Evolutionary conservation across 2,797 vertebrate genomes (phyloP).

Genomic region (Anguilla obscura): DNA sequence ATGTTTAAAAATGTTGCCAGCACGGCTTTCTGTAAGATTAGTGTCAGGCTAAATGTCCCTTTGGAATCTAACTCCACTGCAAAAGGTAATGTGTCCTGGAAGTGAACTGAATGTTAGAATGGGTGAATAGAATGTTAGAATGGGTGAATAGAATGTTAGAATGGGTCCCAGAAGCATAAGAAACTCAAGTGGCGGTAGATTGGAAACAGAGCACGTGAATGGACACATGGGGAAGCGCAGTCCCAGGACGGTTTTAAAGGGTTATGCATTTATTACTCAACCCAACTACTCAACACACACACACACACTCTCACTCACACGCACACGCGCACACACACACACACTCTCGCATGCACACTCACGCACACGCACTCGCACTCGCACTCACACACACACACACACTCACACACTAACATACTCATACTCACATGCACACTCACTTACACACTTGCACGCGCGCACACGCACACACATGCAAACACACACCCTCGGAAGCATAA

Average conservation of each 20-base stretch:
- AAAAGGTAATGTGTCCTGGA: not conserved
- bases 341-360: too few relatives aligned
- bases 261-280: not conserved
- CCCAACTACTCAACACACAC: not conserved
- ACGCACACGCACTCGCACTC: not conserved
- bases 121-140: too few relatives aligned
- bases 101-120: not conserved
- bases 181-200: not conserved
- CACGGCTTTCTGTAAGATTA: slow-evolving; percentile 31
- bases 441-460: not conserved
- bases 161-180: not conserved
- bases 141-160: too few relatives aligned
- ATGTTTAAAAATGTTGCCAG: not conserved
- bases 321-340: not conserved
- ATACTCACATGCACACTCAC: not conserved
- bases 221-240: not conserved
- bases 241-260: not conserved
- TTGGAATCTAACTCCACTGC: not conserved
- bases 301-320: not conserved
- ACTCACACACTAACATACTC: not conserved
- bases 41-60: slow-evolving; percentile 21
- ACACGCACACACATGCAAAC: not conserved
- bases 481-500: not conserved
- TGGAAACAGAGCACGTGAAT: not conserved
- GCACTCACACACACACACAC: not conserved